These are phyloP conservation scores for Lerema accius DNA, from an alignment of 1,140 invertebrate species.

Conservation along the genomic window DNA sequence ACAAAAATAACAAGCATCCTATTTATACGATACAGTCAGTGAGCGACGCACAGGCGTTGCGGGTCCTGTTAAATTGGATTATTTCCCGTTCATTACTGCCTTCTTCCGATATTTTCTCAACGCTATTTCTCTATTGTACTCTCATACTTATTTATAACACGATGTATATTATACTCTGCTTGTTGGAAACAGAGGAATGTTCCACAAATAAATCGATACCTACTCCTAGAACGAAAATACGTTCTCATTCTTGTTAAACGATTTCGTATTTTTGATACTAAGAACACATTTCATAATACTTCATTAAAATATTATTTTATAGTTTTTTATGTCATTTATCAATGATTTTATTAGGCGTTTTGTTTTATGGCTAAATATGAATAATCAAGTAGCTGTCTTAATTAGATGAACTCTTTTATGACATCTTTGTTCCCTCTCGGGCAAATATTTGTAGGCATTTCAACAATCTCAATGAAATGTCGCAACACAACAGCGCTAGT, in stretches of 20 bases:
- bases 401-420: too few species aligned
- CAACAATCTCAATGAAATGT: neutral
- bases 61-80: slow-evolving; percentile 21
- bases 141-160: slow-evolving; percentile 10
- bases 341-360: too few species aligned
- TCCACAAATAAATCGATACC: neutral
- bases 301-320: too few species aligned
- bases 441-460: neutral
- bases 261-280: too few species aligned
- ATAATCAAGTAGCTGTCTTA: too few species aligned
- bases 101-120: slow-evolving; percentile 9
- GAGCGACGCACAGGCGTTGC: slow-evolving; percentile 2
- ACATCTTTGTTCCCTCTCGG: too few species aligned
- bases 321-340: too few species aligned
- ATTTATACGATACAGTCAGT: neutral
- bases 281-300: too few species aligned
- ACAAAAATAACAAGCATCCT: neutral
- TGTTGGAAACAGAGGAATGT: neutral
- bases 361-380: too few species aligned
- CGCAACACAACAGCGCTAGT: neutral
- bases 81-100: slow-evolving; percentile 17
- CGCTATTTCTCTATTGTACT: slow-evolving; percentile 12
- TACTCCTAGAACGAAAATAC: too few species aligned
- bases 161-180: neutral
- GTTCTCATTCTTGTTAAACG: too few species aligned